These are phyloP conservation scores for Plutomurus gul DNA, from an alignment of 1,140 invertebrate genomes.

Conservation along the genomic window DNA sequence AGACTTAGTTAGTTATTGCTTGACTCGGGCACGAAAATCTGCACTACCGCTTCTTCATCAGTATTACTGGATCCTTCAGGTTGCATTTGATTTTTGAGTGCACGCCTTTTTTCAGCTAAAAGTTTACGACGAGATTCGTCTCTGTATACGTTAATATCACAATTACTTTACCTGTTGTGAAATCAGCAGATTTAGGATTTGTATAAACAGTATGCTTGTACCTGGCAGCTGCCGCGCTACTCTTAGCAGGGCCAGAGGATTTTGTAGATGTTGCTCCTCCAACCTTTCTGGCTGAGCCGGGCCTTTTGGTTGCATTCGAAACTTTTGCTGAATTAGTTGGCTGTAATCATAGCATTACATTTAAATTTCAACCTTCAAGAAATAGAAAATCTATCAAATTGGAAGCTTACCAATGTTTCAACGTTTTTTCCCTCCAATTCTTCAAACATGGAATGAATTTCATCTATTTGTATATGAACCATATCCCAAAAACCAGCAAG, in stretches of 20 bases:
- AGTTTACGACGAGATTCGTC: constrained; percentile 79
- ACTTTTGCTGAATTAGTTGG: background rate
- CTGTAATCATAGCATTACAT: background rate
- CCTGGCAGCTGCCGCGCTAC: constrained; percentile 50
- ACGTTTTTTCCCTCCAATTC: constrained; percentile 67
- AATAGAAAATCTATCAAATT: background rate
- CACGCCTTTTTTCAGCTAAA: constrained; percentile 74
- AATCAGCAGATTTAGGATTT: background rate
- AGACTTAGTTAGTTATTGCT: too few species aligned
- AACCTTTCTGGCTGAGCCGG: constrained; percentile 14
- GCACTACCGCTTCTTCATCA: constrained; percentile 60
- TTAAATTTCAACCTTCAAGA: background rate
- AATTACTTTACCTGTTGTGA: too few species aligned
- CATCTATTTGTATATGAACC: constrained; percentile 85
- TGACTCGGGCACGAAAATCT: constrained; percentile 66
- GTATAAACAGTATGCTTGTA: background rate
- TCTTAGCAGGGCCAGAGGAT: background rate
- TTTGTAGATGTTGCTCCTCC: constrained; percentile 69
- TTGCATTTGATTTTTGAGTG: constrained; percentile 62
- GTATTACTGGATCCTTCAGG: constrained; percentile 58
- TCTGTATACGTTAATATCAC: constrained; percentile 15
- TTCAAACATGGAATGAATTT: constrained; percentile 76
- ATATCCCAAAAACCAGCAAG: constrained; percentile 97
- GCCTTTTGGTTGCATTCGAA: background rate
- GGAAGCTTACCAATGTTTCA: background rate